Evolutionary conservation across 2,113 vertebrate genomes (phyloP), one percentile per base, ranked within the genome.

Genomic region (Brienomyrus longianalis): DNA sequence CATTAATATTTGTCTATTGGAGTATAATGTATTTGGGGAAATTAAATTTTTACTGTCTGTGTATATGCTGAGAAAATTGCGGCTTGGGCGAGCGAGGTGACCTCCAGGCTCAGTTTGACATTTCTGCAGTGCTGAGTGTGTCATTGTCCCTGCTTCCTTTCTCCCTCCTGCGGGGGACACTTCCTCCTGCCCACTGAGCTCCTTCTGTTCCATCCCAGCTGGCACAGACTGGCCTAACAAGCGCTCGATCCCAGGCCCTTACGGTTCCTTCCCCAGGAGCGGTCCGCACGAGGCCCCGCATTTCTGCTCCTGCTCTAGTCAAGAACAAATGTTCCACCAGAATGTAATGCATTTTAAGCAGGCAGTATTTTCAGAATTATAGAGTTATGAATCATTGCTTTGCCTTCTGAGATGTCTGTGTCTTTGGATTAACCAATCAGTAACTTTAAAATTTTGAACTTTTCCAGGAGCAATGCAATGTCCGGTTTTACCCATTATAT

Each of bases 131-230:
- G 77, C 70, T 54, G 35, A 80, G 88, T 50, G 77, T 52, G 77
- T 54, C 88, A 89, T 89, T 89, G 88, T 89, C 74, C 50, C 50
- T 23, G 88, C 47, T 80, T 89, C 74, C 88, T 89, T 56, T 66
- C 88, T 48, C 35, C 88, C 21, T 51, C 88, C 74, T 83, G 50
- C 74, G 27, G 88, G 88, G 88, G 70, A 52, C 47, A 52, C 88
- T 89, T 89, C 88, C 88, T 89, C 88, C 88, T 83, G 17, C 88
- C 88, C 74, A 89, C 88, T 89, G 88, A 83, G 88, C 88, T 39
- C 88, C 88, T 89, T 89, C 88, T 89, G 88, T 89, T 74, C 74
- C 70, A 59, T 74, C 88, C 88, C 85, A 89, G 88, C 88, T 89
- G 88, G 88, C 88, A 50, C 51, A 47, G 52, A 51, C 27, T 47